These are phyloP conservation scores for Chitala chitala DNA, from an alignment of 2,113 vertebrate species.

Conservation along the genomic window DNA sequence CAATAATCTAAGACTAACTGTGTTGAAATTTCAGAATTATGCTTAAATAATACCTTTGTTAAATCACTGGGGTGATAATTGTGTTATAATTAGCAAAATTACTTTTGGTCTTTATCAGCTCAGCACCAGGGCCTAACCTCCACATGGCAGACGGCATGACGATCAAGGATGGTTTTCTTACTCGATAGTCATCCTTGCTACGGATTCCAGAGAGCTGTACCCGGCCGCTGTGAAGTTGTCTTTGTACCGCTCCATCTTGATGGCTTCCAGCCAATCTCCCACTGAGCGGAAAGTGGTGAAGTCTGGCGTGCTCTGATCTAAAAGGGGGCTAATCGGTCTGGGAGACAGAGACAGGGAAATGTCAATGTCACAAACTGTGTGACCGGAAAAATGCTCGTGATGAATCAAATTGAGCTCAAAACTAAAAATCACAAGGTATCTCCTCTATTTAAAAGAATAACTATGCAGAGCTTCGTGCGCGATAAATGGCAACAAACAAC, in stretches of 20 bases:
- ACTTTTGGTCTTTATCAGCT: neutral
- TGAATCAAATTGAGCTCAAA: slow-evolving; percentile 10
- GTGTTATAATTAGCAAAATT: neutral
- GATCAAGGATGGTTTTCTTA: slow-evolving; percentile 62
- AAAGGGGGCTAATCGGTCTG: slow-evolving; percentile 94
- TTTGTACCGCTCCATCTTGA: slow-evolving; percentile 98
- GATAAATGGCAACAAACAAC: neutral
- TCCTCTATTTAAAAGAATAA: neutral
- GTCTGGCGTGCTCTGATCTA: slow-evolving; percentile 94
- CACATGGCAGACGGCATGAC: neutral
- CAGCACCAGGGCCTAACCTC: neutral
- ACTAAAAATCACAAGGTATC: neutral
- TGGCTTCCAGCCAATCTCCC: slow-evolving; percentile 97
- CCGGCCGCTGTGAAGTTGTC: slow-evolving; percentile 98
- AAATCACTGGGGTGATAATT: neutral
- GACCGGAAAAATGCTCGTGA: neutral
- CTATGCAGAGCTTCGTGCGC: neutral
- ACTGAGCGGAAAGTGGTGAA: slow-evolving; percentile 94
- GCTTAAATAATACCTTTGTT: neutral
- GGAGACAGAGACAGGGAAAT: slow-evolving; percentile 51
- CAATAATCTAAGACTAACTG: neutral
- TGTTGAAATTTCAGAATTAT: slow-evolving; percentile 12
- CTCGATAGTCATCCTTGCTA: slow-evolving; percentile 98
- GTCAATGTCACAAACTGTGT: slow-evolving; percentile 46
- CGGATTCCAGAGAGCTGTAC: slow-evolving; percentile 92